phyloP scores from a whole-genome alignment of 2,113 vertebrate species.

The Stegastes partitus region DNA sequence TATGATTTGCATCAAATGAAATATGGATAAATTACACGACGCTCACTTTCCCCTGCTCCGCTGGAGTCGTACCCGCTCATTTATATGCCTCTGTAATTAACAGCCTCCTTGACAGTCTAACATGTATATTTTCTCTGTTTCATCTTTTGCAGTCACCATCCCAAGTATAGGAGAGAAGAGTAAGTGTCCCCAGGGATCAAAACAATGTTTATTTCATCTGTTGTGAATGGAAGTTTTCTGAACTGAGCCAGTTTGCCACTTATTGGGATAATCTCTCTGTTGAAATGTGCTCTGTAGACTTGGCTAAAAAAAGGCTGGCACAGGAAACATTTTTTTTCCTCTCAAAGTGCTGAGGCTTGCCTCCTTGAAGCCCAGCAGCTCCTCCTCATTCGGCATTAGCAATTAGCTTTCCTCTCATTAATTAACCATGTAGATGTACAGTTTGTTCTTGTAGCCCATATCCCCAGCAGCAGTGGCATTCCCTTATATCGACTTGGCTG shows the following conservation, averaged over 20 bases:
- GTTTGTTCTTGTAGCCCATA: conserved; percentile 19
- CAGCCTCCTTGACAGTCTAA: conserved; percentile 13
- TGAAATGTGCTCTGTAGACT: conserved; percentile 45
- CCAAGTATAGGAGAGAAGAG: conserved; percentile 86
- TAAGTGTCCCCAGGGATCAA: conserved; percentile 70
- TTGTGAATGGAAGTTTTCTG: conserved; percentile 1
- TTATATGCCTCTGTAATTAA: not conserved
- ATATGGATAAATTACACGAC: not conserved
- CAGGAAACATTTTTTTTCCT: conserved; percentile 24
- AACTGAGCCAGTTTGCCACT: conserved; percentile 22
- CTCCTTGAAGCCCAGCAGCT: conserved; percentile 21
- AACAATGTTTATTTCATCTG: conserved; percentile 25
- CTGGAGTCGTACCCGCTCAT: not conserved
- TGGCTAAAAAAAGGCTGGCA: conserved; percentile 43
- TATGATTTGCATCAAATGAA: not conserved
- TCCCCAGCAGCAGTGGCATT: not conserved
- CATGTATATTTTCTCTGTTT: conserved; percentile 1
- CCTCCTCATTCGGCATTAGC: conserved; percentile 33
- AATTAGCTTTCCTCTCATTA: conserved; percentile 35
- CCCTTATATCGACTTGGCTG: not conserved
- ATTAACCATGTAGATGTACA: conserved; percentile 25
- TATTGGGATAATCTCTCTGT: conserved; percentile 8
- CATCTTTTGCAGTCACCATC: conserved; percentile 86
- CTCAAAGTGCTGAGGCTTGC: conserved; percentile 51
- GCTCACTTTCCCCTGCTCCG: not conserved